Percentiles rank a stretch among this genome's conserved stretches.
Evolutionary conservation across 1,140 invertebrate species (phyloP).

Genomic region (Lanistes nyassanus): DNA sequence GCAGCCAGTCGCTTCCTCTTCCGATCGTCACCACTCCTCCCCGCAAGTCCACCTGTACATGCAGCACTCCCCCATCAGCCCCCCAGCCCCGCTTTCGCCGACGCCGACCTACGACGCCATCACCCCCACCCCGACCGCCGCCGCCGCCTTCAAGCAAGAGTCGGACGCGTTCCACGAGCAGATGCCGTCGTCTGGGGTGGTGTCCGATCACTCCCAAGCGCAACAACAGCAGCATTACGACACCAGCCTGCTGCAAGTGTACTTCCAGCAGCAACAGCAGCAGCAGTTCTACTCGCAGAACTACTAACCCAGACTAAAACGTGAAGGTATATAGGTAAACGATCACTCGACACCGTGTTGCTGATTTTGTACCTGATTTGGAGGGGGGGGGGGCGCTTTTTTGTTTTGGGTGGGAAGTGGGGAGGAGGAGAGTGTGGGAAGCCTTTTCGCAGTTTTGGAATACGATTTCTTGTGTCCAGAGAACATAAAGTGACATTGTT

Average conservation of each 20-base stretch:
- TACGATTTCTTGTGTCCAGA: too few species aligned
- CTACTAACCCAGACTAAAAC: background rate
- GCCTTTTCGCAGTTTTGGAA: too few species aligned
- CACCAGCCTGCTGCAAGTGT: conserved; percentile 23
- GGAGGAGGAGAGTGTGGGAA: too few species aligned
- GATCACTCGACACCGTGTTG: too few species aligned
- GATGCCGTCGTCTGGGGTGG: background rate
- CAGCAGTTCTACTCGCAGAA: conserved; percentile 18
- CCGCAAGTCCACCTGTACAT: conserved; percentile 29
- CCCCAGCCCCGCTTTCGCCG: conserved; percentile 22
- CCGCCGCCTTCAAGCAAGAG: conserved; percentile 17
- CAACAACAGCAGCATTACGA: conserved; percentile 24
- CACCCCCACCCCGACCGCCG: conserved; percentile 14
- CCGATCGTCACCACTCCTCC: background rate
- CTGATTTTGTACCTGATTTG: too few species aligned
- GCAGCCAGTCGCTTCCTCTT: background rate
- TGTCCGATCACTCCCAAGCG: conserved; percentile 7
- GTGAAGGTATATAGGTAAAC: too few species aligned
- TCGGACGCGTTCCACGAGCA: background rate
- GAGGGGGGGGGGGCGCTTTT: too few species aligned
- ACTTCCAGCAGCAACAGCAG: conserved; percentile 11
- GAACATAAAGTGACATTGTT: too few species aligned
- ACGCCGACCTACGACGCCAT: conserved; percentile 17
- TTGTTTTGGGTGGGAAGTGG: too few species aligned
- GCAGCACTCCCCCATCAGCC: conserved; percentile 36